Conservation (phyloP, 2,113 vertebrate species). For the Tupaia tana region DNA sequence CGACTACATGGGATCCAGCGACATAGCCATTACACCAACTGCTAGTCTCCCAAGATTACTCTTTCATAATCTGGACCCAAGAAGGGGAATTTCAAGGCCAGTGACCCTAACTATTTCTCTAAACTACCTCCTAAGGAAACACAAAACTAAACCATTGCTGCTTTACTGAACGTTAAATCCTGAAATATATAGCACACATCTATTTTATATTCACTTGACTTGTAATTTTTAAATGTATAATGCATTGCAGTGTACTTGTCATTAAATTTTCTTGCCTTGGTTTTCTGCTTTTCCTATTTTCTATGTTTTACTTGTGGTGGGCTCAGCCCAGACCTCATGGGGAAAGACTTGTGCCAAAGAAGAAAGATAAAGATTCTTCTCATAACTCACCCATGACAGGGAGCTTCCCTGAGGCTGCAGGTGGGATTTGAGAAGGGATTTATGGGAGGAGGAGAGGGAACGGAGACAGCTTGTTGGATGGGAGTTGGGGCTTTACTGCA, state of each 20-base stretch:
- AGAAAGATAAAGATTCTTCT: conserved; percentile 50
- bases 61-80: neutral
- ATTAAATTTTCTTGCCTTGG: conserved; percentile 7
- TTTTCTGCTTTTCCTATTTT: conserved; percentile 64
- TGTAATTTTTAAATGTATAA: conserved; percentile 31
- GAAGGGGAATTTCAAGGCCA: neutral
- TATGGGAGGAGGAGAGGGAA: neutral
- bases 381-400: conserved; percentile 56
- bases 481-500: neutral
- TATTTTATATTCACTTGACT: neutral
- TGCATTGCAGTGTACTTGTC: neutral
- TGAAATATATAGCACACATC: neutral
- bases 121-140: conserved; percentile 35
- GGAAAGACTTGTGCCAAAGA: conserved; percentile 65
- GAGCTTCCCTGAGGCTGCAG: conserved; percentile 50
- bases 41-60: too few relatives aligned
- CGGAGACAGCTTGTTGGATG: neutral
- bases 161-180: conserved; percentile 3
- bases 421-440: conserved; percentile 51
- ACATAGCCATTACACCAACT: too few relatives aligned
- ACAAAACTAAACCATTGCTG: neutral
- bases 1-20: too few relatives aligned
- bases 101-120: neutral
- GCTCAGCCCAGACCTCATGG: conserved; percentile 51
- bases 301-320: conserved; percentile 51